Conservation (phyloP, 1,140 invertebrate species). For the Drosophila bocki region DNA sequence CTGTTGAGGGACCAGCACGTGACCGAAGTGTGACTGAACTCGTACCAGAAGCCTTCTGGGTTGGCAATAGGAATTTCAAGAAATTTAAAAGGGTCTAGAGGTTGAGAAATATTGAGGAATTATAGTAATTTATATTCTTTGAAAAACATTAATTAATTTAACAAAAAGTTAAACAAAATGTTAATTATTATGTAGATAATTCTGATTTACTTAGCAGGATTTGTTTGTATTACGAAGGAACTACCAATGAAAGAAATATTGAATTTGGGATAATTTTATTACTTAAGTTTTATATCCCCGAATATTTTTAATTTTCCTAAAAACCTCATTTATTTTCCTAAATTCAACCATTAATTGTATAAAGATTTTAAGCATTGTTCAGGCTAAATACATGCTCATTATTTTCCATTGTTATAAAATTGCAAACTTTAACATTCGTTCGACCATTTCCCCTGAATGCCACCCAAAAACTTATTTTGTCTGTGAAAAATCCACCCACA, state of each 20-base stretch:
- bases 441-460: slow-evolving; percentile 21
- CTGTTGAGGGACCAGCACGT: slow-evolving; percentile 59
- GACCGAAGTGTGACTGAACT: slow-evolving; percentile 64
- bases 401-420: slow-evolving; percentile 12
- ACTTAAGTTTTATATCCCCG: too few species aligned
- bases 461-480: slow-evolving; percentile 19
- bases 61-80: slow-evolving; percentile 3
- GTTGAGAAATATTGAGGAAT: background rate
- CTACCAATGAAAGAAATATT: too few species aligned
- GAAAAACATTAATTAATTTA: background rate
- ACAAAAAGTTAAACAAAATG: background rate
- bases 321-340: background rate
- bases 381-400: slow-evolving; percentile 5
- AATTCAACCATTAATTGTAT: background rate
- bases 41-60: background rate
- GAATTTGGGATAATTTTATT: too few species aligned
- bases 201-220: too few species aligned
- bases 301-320: background rate
- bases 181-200: background rate
- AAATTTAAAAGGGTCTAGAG: background rate
- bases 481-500: slow-evolving; percentile 18
- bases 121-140: background rate
- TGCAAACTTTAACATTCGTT: background rate
- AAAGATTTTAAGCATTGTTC: background rate
- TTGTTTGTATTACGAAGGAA: too few species aligned